These are phyloP conservation scores for Hepsetus odoe DNA, from an alignment of 2,113 vertebrate genomes.

Conservation along the genomic window DNA sequence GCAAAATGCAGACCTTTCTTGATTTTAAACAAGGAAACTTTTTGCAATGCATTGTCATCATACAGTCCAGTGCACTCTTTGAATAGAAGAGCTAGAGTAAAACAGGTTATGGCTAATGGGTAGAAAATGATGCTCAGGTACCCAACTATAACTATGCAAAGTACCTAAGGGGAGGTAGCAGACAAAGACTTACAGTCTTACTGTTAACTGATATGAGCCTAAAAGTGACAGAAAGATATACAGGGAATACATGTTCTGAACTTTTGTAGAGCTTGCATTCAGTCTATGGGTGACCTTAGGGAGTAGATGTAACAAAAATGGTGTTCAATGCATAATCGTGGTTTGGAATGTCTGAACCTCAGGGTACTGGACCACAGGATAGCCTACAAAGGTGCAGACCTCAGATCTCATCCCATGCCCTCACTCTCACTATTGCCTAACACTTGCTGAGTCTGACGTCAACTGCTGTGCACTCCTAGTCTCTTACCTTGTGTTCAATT, in stretches of 20 bases:
- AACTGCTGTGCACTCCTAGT: slow-evolving; percentile 60
- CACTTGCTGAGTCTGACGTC: slow-evolving; percentile 75
- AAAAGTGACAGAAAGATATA: slow-evolving; percentile 16
- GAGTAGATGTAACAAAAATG: slow-evolving; percentile 6
- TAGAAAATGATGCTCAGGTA: not conserved
- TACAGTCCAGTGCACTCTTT: not conserved
- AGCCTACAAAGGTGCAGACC: slow-evolving; percentile 5
- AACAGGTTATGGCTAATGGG: not conserved
- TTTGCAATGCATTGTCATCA: not conserved
- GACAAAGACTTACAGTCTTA: slow-evolving; percentile 30
- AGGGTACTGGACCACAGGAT: slow-evolving; percentile 40
- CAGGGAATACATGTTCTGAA: slow-evolving; percentile 11
- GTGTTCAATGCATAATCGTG: slow-evolving; percentile 31
- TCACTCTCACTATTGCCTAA: slow-evolving; percentile 40
- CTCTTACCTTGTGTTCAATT: slow-evolving; percentile 71
- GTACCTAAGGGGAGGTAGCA: slow-evolving; percentile 19
- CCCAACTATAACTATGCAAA: not conserved
- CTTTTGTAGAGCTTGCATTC: slow-evolving; percentile 7
- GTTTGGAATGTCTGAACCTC: slow-evolving; percentile 50
- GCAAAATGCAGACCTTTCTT: not conserved
- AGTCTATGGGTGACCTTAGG: slow-evolving; percentile 10
- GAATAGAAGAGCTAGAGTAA: not conserved
- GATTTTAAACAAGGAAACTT: not conserved
- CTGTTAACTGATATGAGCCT: slow-evolving; percentile 35
- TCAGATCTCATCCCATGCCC: slow-evolving; percentile 20